phyloP scores from a whole-genome alignment of 2,888 invertebrate genomes.

The Heliothis peltigera region DNA sequence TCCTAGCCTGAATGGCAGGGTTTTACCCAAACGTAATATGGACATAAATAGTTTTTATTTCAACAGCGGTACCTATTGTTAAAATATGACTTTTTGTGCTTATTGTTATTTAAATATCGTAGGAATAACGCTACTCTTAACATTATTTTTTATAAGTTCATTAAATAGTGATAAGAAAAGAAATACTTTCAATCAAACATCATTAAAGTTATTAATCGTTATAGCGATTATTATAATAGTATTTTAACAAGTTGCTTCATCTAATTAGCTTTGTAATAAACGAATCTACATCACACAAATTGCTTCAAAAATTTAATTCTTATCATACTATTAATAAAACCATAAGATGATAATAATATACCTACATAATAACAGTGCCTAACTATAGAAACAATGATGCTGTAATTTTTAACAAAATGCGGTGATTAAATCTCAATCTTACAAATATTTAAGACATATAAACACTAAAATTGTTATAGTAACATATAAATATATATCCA shows the following conservation, averaged over 20 bases:
- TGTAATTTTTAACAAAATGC: no score
- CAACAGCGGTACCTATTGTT: neutral
- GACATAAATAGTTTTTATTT: neutral
- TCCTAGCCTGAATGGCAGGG: neutral
- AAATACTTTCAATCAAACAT: neutral
- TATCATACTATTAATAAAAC: conserved; percentile 3
- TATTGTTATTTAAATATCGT: neutral
- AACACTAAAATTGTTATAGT: no score
- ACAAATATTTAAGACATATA: no score
- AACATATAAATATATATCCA: no score
- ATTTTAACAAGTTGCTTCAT: neutral
- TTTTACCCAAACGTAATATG: conserved; percentile 2
- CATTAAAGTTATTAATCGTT: neutral
- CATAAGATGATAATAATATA: no score
- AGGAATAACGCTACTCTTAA: no score
- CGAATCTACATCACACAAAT: neutral
- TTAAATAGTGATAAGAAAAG: no score
- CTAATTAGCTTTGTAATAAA: neutral
- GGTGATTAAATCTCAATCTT: no score
- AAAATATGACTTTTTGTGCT: neutral
- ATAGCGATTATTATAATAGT: neutral
- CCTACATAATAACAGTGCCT: no score
- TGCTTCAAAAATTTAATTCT: neutral
- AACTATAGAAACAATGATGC: no score
- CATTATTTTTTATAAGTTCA: no score